Evolutionary conservation across 2,888 invertebrate genomes (phyloP).

Genomic region (Ariolimax columbianus): DNA sequence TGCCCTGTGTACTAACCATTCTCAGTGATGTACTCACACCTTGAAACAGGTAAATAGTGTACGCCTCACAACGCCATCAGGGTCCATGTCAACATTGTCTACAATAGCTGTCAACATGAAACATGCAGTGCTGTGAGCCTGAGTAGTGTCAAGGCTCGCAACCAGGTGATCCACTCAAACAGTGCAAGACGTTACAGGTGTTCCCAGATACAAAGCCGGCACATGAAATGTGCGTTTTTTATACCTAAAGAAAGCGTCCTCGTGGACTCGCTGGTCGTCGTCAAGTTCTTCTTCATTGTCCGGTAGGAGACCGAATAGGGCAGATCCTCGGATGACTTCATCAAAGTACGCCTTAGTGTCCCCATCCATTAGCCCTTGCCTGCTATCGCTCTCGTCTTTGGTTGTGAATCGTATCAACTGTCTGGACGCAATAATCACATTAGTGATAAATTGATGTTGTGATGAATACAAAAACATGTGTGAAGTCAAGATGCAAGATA

Average conservation of each 20-base stretch:
- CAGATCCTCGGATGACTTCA: conserved; percentile 46
- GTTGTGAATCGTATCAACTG: conserved; percentile 39
- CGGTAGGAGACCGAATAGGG: conserved; percentile 42
- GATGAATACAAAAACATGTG: no score
- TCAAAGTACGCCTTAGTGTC: conserved; percentile 49
- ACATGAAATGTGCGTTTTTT: background rate
- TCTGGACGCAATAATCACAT: conserved; percentile 13
- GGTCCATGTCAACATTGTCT: background rate
- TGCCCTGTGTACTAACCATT: no score
- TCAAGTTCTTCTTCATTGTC: conserved; percentile 13
- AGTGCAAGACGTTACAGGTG: background rate
- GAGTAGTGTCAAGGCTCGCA: background rate
- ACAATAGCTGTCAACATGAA: background rate
- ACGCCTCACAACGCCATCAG: no score
- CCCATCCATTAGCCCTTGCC: conserved; percentile 29
- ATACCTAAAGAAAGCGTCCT: conserved; percentile 1
- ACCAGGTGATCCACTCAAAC: background rate
- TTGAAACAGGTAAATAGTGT: no score
- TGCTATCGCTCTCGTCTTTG: conserved; percentile 15
- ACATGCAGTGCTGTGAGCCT: background rate
- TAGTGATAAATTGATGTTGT: background rate
- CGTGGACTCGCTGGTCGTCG: background rate
- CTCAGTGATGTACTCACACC: no score
- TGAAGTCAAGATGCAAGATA: no score
- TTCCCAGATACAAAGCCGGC: background rate